These are phyloP conservation scores for Botia kubotai DNA, from an alignment of 2,797 vertebrate genomes.

Conservation along the genomic window DNA sequence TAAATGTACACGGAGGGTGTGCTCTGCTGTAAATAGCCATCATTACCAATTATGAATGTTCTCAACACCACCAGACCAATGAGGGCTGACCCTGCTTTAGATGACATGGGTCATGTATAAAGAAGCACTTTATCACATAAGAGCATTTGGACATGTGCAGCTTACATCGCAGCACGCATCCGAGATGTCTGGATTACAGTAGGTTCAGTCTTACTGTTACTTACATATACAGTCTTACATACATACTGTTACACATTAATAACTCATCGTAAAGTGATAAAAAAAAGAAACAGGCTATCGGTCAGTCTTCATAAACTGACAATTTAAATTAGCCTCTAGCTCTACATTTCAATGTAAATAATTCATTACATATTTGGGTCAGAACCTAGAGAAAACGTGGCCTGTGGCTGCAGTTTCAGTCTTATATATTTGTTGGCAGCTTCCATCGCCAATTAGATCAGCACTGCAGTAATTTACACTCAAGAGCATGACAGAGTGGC, in stretches of 20 bases:
- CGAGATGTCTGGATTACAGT: not conserved
- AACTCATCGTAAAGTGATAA: constrained; percentile 5
- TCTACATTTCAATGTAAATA: not conserved
- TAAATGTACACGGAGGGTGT: constrained; percentile 51
- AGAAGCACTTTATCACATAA: constrained; percentile 21
- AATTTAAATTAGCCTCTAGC: not conserved
- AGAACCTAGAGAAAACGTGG: constrained; percentile 7
- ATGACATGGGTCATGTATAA: constrained; percentile 32
- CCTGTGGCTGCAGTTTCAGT: constrained; percentile 13
- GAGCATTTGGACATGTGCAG: constrained; percentile 16
- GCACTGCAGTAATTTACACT: constrained; percentile 44
- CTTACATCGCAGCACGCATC: constrained; percentile 3
- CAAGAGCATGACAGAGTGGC: constrained; percentile 46
- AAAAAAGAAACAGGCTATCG: not conserved
- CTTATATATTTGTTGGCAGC: constrained; percentile 32
- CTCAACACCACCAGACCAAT: constrained; percentile 38
- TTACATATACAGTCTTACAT: no score
- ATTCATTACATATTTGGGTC: constrained; percentile 1
- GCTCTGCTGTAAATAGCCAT: constrained; percentile 51
- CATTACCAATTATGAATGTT: not conserved
- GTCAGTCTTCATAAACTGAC: constrained; percentile 1
- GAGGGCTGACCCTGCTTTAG: constrained; percentile 44
- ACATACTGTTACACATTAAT: not conserved
- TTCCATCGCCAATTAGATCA: constrained; percentile 47
- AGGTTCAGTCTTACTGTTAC: not conserved